Base-by-base conservation (phyloP, 2,797 vertebrate species). In the Nyctalus aviator region DNA sequence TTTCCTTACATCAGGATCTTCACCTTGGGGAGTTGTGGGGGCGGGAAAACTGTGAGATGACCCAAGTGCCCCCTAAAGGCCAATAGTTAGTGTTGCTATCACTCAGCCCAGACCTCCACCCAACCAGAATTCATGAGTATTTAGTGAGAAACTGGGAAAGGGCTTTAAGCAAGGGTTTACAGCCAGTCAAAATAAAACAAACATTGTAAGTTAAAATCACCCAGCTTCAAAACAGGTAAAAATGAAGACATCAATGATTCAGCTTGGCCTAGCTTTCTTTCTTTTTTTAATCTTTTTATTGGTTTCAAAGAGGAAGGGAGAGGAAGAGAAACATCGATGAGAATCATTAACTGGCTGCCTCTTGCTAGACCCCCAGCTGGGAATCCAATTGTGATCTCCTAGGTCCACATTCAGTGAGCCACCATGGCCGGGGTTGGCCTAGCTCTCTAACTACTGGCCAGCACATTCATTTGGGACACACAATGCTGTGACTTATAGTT, bases 131-230 rank as follows among this genome's bases (percentile, higher is more conserved):
- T 78, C 76, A 20, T 6, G 21, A 62, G 32, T 78, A 57, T 77
- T 90, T 72, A 57, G 57, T 84, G 48, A 90, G 59, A 53, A 84
- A 79, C 0, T 84, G 68, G 32, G 44, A 66, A n/a, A 91, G 13
- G 64, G 48, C 73, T 53, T 8, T 53, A 53, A 32, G 18, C 46
- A 76, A 76, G 48, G n/a, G 11, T 76, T 76, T 20, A 21, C 46
- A 76, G 46, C 21, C 41, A 59, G 46, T 93, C 82, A 91, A 93
- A 69, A 72, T 35, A 72, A 50, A 87, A 59, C 25, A 18, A 71
- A 23, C 35, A 46, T 3, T 15, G 1, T 41, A 91, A 18, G 23
- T 73, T 81, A 41, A 90, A 90, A 68, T n/a, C 15, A 69, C 32
- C 53, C 53, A 88, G 37, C 11, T 90, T 55, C 46, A 41, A 64